Base-by-base conservation (phyloP, 1,140 invertebrate genomes). In the Himalopsyche phryganea region DNA sequence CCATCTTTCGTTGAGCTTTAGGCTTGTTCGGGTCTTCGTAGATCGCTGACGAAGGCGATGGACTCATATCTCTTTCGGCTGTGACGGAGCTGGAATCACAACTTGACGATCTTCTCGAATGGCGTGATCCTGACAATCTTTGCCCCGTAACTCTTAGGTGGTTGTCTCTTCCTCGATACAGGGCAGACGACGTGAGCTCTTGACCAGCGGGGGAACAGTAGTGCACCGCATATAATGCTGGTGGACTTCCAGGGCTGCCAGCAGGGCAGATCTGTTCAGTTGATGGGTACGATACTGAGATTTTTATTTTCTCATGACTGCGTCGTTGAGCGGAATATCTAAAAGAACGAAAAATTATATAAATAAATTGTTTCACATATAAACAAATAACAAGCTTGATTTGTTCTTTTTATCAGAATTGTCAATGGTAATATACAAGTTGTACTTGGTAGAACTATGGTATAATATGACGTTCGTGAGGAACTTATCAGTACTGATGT, bases 201-300 rank as follows among this genome's bases (percentile, higher is more conserved):
- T 74, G 75, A 1, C 81, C 77, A 60, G 82, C 80, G 23, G 74
- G 69, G 18, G 79, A 79, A 10, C 78, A 70, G 66, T 85, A 84
- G 66, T 84, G 82, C 0, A 84, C 83, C 0, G 83, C 76, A 53
- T 84, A 81, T 6, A 80, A 66, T 6, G 71, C 76, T 1, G 70
- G 61, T 17, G 77, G 68, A 58, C 73, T 76, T 49, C 51, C 70
- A 61, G 38, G 75, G 75, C 66, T 75, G 69, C 57, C 74, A 7
- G 68, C 68, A 7, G 72, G 67, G 68, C 80, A 81, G 51, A 89
- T 81, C 63, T 88, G 88, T 60, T 91, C 88, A 42, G 83, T 86
- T 45, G 87, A 89, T 11, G 89, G 89, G 72, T 90, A 91, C 5
- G 88, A 90, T 1, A 91, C 87, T 57, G 87, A 90, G 55, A 91